Conservation (phyloP, 1,140 invertebrate species). For the Mylabris phalerata region DNA sequence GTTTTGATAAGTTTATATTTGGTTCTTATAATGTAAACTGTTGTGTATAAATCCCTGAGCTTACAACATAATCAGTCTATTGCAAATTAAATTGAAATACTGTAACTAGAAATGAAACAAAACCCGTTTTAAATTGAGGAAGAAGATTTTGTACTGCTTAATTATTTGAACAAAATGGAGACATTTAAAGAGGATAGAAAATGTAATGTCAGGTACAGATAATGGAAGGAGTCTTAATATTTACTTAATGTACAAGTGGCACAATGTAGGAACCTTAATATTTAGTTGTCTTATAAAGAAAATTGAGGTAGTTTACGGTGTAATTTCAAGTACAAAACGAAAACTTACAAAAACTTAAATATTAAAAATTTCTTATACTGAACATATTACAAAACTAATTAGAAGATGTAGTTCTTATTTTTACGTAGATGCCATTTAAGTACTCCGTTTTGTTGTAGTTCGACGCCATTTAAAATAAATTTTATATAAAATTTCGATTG, state of each 20-base stretch:
- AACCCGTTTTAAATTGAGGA: neutral
- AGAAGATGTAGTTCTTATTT: slow-evolving; percentile 25
- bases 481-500: neutral
- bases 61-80: slow-evolving; percentile 22
- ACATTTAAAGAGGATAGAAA: neutral
- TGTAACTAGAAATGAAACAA: neutral
- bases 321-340: neutral
- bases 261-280: slow-evolving; percentile 24
- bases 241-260: slow-evolving; percentile 20
- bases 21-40: slow-evolving; percentile 13
- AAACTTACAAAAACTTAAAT: neutral
- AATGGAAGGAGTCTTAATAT: slow-evolving; percentile 15
- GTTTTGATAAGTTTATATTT: slow-evolving; percentile 14
- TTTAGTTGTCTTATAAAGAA: slow-evolving; percentile 2
- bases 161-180: neutral
- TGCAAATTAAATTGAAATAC: slow-evolving; percentile 13
- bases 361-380: neutral
- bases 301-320: slow-evolving; percentile 27
- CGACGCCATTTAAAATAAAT: slow-evolving; percentile 19
- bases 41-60: slow-evolving; percentile 22
- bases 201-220: slow-evolving; percentile 17
- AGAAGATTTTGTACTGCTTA: neutral
- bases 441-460: slow-evolving; percentile 23
- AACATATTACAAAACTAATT: slow-evolving; percentile 3
- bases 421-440: slow-evolving; percentile 29